Evolutionary conservation across 2,888 invertebrate species (phyloP), one percentile per base, ranked within the genome.

Genomic region (Ephialtes manifestator): DNA sequence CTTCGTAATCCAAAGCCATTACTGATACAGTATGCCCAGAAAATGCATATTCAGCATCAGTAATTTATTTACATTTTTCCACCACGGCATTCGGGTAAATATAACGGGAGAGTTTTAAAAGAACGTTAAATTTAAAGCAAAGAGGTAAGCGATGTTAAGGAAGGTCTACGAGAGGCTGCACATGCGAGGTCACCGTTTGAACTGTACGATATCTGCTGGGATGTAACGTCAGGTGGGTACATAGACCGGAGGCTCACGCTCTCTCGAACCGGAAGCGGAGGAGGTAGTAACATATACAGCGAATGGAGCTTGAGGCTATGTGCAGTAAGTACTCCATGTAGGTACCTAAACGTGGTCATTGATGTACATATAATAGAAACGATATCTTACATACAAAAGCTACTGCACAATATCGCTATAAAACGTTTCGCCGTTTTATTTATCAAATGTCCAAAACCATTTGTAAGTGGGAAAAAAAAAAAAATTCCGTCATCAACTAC

Each of bases 191-290:
- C 72, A 65, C 76, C 70, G 43, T 20, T 88, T 75, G 71, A 83
- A 81, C 79, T 81, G 75, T 84, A 83, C 84, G 86, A 88, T 89
- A 88, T 89, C 88, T 89, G 83, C 87, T 79, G 78, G 88, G 76
- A 79, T 82, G 85, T 83, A 83, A 86, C 86, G 88, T 86, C 88
- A 87, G 77, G 75, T 86, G 60, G 51, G 77, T 88, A 88, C 83
- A 84, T 77, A 88, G 70, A 70, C 60, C 81, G 70, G 63, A 39
- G n/a, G 60, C 60, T 15, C 67, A 53, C 43, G 39, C 31, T 55
- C 53, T 60, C 24, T 39, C 60, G 28, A 48, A 18, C 15, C 55
- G 53, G 70, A 63, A 31, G 60, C 58, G 53, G 8, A 53, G 20
- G n/a, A 53, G 53, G 46, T 20, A 35, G 11, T n/a, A 4, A n/a